Conservation (phyloP, 92 coral and sea anemone genomes). For the Virgularia gustaviana region DNA sequence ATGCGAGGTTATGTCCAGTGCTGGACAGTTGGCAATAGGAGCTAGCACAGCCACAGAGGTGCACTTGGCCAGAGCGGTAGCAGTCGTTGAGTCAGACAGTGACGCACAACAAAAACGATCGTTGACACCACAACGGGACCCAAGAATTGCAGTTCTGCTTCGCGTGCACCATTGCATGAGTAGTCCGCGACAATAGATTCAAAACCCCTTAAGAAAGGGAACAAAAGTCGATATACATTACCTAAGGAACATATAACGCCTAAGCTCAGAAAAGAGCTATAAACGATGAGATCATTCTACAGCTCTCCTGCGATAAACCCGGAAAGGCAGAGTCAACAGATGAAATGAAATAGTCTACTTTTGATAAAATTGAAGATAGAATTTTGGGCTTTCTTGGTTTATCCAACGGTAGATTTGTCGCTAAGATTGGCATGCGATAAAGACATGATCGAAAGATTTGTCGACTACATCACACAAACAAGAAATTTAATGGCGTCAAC, state of each 20-base stretch:
- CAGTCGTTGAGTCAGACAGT: slow-evolving; percentile 26
- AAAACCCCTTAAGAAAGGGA: slow-evolving; percentile 14
- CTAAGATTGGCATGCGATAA: slow-evolving; percentile 20
- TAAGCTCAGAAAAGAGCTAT: slow-evolving; percentile 18
- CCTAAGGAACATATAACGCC: neutral
- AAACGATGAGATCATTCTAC: slow-evolving; percentile 5
- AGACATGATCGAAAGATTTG: slow-evolving; percentile 17
- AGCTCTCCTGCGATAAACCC: slow-evolving; percentile 16
- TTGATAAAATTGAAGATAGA: slow-evolving; percentile 17
- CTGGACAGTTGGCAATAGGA: too few relatives aligned
- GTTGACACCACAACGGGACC: slow-evolving; percentile 25
- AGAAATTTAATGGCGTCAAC: slow-evolving; percentile 31
- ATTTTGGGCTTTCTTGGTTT: slow-evolving; percentile 27
- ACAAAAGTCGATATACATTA: slow-evolving; percentile 11
- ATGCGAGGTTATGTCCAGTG: slow-evolving; percentile 20
- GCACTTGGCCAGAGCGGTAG: slow-evolving; percentile 28
- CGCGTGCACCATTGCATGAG: slow-evolving; percentile 27
- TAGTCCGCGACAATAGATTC: slow-evolving; percentile 22
- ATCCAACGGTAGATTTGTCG: slow-evolving; percentile 13
- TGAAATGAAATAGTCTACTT: slow-evolving; percentile 6
- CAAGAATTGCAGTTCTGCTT: slow-evolving; percentile 23
- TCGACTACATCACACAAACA: slow-evolving; percentile 14
- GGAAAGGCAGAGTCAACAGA: slow-evolving; percentile 12
- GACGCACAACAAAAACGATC: slow-evolving; percentile 25
- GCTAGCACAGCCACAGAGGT: slow-evolving; percentile 22